Conservation (phyloP, 2,888 invertebrate species). For the Eudemis profundana region DNA sequence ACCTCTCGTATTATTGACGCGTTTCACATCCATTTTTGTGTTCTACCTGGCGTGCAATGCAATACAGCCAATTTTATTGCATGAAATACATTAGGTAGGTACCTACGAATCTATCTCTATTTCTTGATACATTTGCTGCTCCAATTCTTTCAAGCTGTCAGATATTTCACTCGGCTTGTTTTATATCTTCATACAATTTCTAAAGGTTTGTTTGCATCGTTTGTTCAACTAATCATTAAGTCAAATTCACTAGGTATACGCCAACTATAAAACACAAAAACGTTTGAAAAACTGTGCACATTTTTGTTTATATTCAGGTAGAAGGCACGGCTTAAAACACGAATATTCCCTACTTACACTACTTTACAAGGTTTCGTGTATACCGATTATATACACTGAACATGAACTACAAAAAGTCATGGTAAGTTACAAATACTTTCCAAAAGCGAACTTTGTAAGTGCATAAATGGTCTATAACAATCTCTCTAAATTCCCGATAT, state of each 20-base stretch:
- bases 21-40: slow-evolving; percentile 10
- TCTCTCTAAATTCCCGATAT: slow-evolving; percentile 14
- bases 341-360: slow-evolving; percentile 60
- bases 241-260: not conserved
- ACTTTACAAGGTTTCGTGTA: slow-evolving; percentile 44
- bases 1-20: not conserved
- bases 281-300: slow-evolving; percentile 1
- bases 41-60: not conserved
- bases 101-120: no score
- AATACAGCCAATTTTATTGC: no score
- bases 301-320: slow-evolving; percentile 52
- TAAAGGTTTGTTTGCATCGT: not conserved
- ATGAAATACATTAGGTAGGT: no score
- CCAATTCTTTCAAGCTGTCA: no score
- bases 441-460: slow-evolving; percentile 27
- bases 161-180: no score
- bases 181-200: no score
- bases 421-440: slow-evolving; percentile 30
- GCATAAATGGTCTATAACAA: slow-evolving; percentile 21
- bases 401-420: slow-evolving; percentile 9
- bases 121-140: no score
- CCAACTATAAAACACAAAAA: slow-evolving; percentile 13
- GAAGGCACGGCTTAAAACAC: slow-evolving; percentile 63
- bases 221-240: not conserved
- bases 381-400: slow-evolving; percentile 16